Evolutionary conservation across 2,888 invertebrate genomes (phyloP), one percentile per base, ranked within the genome.

Genomic region (Caenorhabditis afra): DNA sequence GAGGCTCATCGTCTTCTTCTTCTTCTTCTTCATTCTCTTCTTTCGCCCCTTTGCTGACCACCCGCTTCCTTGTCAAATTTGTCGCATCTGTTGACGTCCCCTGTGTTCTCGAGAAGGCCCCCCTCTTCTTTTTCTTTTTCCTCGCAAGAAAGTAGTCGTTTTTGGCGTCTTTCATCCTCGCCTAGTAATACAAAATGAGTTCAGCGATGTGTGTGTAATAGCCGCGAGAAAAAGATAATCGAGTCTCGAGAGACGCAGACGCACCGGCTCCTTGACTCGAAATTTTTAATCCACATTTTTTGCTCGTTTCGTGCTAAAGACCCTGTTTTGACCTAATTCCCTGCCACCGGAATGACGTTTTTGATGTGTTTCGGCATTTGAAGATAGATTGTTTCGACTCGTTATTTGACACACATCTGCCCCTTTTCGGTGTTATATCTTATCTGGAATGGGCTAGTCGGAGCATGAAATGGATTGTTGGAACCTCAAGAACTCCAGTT

Each of bases 161-260:
- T 70, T 70, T 70, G 61, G 45, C 50, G 20, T 61, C 29, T 29
- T 61, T 16, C 55, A 14, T 14, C 37, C 18, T 37, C 55, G 62
- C 14, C 57, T 71, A 64, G 71, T 71, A 71, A 64, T 71, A 71
- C 57, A 71, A 64, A 71, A 71, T 71, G 71, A 71, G 71, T 71
- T 71, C 71, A 71, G 71, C 44, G 62, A 64, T 59, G 70, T 71
- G 71, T 71, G 57, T 70, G 70, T 70, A 70, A 70, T 70, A 61
- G 55, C 53, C n/a, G 18, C 52, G 52, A 59, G 50, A 35, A 47
- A 50, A 53, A 16, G 44, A 16, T 22, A 52, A 41, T n/a, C 41
- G 37, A 35, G 39, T 11, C 29, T 3, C 50, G 23, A 23, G 49
- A 50, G 22, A 41, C 41, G 57, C 64, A 52, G 57, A 14, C n/a